Percentiles rank a stretch among this genome's conserved stretches.
phyloP scores from a whole-genome alignment of 2,113 vertebrate species.

The Empidonax alnorum region DNA sequence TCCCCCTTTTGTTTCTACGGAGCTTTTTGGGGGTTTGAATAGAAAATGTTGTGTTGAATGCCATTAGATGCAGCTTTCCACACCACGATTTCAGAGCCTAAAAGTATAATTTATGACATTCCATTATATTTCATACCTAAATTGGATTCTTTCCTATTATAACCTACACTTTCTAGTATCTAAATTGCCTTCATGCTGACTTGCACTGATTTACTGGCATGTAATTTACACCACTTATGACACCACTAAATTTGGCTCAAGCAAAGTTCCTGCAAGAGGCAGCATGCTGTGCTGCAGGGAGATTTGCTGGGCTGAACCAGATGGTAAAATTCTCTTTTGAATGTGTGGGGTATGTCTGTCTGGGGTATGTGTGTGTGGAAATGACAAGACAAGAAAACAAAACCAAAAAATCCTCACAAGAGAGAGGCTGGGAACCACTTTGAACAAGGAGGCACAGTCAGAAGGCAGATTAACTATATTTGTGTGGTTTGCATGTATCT shows the following conservation, averaged over 20 bases:
- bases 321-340: neutral
- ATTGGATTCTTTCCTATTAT: neutral
- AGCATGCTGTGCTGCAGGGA: neutral
- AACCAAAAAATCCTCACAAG: neutral
- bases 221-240: conserved; percentile 1
- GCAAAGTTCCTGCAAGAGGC: neutral
- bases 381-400: neutral
- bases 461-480: neutral
- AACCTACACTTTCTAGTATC: neutral
- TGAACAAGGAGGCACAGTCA: neutral
- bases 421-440: neutral
- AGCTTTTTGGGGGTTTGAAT: neutral
- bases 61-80: neutral
- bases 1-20: neutral
- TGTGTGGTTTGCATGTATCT: no score
- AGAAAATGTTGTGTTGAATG: neutral
- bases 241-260: conserved; percentile 6
- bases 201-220: neutral
- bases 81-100: neutral
- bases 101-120: neutral
- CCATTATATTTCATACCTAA: neutral
- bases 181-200: conserved; percentile 13
- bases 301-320: neutral
- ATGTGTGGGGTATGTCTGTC: no score
- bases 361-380: neutral